Evolutionary conservation across 1,140 invertebrate species (phyloP), one percentile per base, ranked within the genome.

Genomic region (Atta colombica): DNA sequence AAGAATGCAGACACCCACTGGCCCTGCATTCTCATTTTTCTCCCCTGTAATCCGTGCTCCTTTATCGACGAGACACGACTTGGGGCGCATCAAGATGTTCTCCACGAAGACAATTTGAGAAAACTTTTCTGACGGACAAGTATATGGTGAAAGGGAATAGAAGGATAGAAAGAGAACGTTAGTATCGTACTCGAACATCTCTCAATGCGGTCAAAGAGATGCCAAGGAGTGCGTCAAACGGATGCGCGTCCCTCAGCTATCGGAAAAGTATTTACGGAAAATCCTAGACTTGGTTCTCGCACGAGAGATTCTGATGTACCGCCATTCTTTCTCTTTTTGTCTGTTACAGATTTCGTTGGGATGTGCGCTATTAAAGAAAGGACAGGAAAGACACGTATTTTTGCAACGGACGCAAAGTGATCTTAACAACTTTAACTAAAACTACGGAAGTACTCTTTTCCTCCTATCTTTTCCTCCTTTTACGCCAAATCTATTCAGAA

Each of bases 241-340:
- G 35, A 12, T 35, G 25, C 53, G 51, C 80, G 53, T 31, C 66
- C 31, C 66, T 39, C 66, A 12, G 68, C 45, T 84, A 84, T 84
- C 53, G 80, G 80, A 84, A 84, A 84, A 84, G 80, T 84, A 84
- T 84, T 84, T 75, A 39, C 69, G 28, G 80, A 49, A 84, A 84
- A 84, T 84, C 80, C 80, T 21, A 69, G n/a, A 8, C n/a, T 39
- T 45, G 80, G 45, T 28, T 51, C 55, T 63, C 80, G 55, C n/a
- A 35, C 55, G 35, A 39, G 39, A 74, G 49, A 71, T 81, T 81
- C 31, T 58, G 69, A 74, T 84, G 72, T 74, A 61, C 69, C 80
- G 80, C 51, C 69, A 75, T 74, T 74, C 80, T 75, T 84, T 51
- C 45, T 51, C 28, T 49, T 25, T 7, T 16, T 45, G 10, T 74